Conservation (phyloP, 1,140 invertebrate genomes). For the Pteromalus puparum region DNA sequence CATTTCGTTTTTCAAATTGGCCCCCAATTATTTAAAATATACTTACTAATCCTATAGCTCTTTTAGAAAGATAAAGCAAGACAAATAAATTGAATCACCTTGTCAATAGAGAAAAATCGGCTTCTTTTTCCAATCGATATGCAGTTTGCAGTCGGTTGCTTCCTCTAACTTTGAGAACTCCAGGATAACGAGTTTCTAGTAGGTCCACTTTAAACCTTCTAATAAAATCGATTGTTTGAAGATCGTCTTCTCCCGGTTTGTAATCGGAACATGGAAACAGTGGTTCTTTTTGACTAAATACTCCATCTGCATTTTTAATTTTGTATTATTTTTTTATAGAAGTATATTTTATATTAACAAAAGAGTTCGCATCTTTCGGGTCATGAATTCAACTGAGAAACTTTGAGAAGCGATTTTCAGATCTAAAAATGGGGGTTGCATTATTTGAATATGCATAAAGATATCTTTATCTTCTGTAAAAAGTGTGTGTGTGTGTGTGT, state of each 20-base stretch:
- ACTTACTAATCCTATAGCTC: too few relatives aligned
- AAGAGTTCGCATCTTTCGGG: too few relatives aligned
- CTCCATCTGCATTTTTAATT: neutral
- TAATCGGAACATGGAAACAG: constrained; percentile 78
- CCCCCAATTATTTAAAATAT: too few relatives aligned
- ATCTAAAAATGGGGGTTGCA: too few relatives aligned
- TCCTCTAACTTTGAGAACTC: constrained; percentile 82
- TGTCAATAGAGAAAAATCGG: constrained; percentile 83
- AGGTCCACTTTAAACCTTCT: constrained; percentile 83
- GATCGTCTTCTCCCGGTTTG: constrained; percentile 83
- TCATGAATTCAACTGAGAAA: too few relatives aligned
- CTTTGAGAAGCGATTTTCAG: too few relatives aligned
- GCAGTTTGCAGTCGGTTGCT: constrained; percentile 86
- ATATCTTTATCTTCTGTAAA: too few relatives aligned
- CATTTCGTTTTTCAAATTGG: too few relatives aligned
- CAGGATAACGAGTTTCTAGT: constrained; percentile 77
- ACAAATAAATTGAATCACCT: constrained; percentile 58
- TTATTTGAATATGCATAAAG: too few relatives aligned
- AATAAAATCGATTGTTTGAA: constrained; percentile 88
- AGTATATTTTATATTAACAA: too few relatives aligned
- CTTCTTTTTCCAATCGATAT: constrained; percentile 82
- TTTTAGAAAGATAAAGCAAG: too few relatives aligned
- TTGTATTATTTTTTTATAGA: neutral
- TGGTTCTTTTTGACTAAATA: neutral
- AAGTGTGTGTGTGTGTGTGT: too few relatives aligned